Evolutionary conservation across 2,113 vertebrate species (phyloP).

Genomic region (Motacilla tschutschensis): DNA sequence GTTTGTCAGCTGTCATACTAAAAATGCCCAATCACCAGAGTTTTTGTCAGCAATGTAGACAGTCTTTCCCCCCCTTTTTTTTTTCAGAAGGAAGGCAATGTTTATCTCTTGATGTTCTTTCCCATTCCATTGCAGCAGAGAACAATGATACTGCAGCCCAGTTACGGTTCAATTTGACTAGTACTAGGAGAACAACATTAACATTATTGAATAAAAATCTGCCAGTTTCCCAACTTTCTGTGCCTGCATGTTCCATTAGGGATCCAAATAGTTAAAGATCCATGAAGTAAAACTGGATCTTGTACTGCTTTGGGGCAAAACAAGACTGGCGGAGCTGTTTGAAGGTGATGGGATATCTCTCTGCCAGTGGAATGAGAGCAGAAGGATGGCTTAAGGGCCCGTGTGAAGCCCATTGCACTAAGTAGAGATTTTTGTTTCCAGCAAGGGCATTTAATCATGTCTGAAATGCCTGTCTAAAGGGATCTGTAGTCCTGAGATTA

Average conservation of each 20-base stretch:
- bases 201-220: neutral
- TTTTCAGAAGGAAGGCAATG: neutral
- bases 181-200: neutral
- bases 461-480: conserved; percentile 48
- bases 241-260: neutral
- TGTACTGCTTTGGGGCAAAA: conserved; percentile 2
- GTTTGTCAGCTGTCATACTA: neutral
- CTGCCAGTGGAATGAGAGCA: neutral
- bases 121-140: neutral
- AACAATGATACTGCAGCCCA: neutral
- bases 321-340: neutral
- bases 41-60: neutral
- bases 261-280: conserved; percentile 26
- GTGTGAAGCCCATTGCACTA: conserved; percentile 26
- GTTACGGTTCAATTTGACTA: neutral
- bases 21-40: neutral
- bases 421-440: conserved; percentile 38
- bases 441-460: conserved; percentile 42
- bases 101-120: neutral
- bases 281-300: neutral
- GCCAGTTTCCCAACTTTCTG: neutral
- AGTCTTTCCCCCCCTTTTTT: neutral
- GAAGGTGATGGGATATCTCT: conserved; percentile 14
- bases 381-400: conserved; percentile 21
- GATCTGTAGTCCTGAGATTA: conserved; percentile 28